A percentile compares a stretch with the other conserved stretches of the same genome.
Conservation (phyloP, 2,113 vertebrate genomes). For the Phylloscopus whistleri region DNA sequence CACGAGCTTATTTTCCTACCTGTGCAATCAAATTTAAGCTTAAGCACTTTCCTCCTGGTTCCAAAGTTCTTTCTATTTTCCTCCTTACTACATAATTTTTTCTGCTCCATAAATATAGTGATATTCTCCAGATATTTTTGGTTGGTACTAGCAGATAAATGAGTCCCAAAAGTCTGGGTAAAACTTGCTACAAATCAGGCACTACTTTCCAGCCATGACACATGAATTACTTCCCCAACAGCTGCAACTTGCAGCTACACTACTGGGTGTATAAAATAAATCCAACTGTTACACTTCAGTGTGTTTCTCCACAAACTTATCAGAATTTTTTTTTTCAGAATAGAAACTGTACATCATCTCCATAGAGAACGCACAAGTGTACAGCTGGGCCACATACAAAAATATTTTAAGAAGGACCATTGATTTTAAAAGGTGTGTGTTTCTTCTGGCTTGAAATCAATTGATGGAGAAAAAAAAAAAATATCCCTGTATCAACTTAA, state of each 20-base stretch:
- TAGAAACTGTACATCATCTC: background rate
- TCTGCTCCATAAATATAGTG: background rate
- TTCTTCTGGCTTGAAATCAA: background rate
- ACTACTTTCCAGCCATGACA: background rate
- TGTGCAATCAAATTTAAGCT: background rate
- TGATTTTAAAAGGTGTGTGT: constrained; percentile 28
- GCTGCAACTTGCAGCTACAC: background rate
- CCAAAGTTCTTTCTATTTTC: background rate
- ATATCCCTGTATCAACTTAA: background rate
- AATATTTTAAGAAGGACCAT: background rate
- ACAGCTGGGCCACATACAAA: background rate
- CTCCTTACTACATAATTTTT: background rate
- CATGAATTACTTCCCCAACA: background rate
- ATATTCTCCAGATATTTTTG: background rate
- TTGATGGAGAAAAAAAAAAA: background rate
- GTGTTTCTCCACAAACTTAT: background rate
- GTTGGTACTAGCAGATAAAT: background rate
- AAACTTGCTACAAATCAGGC: background rate
- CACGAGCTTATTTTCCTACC: background rate
- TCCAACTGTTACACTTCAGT: background rate
- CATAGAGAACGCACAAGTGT: background rate
- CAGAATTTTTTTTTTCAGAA: background rate
- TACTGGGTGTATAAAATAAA: background rate
- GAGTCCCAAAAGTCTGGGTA: background rate
- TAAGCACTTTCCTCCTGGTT: background rate